Conservation (phyloP, 2,797 vertebrate genomes). For the Tympanoctomys barrerae region DNA sequence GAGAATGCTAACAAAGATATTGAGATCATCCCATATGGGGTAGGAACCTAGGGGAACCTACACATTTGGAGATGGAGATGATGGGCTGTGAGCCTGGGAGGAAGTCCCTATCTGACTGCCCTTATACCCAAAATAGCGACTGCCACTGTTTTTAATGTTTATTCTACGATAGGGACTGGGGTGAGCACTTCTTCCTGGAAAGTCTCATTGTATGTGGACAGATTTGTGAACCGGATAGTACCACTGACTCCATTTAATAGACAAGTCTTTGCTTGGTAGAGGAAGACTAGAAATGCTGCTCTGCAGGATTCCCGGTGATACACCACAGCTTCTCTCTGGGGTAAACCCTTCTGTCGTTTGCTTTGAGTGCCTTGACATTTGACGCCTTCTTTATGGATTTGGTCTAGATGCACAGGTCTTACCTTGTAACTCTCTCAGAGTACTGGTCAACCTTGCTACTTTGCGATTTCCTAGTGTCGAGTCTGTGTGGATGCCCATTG, state of each 20-base stretch:
- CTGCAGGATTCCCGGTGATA: background rate
- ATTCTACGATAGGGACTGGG: background rate
- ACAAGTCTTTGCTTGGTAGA: background rate
- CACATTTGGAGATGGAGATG: background rate
- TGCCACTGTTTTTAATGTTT: background rate
- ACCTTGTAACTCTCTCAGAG: background rate
- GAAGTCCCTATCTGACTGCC: background rate
- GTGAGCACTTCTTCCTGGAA: background rate
- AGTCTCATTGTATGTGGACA: background rate
- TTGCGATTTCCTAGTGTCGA: background rate
- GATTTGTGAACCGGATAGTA: background rate
- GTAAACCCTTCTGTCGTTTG: background rate
- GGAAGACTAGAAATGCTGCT: background rate
- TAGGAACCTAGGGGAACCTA: background rate
- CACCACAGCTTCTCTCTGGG: fast-evolving
- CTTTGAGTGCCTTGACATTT: background rate
- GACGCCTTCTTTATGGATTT: background rate
- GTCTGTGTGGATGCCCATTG: background rate
- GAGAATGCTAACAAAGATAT: background rate
- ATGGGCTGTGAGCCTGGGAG: background rate
- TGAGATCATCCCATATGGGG: background rate
- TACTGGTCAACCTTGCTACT: background rate
- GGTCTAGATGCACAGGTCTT: background rate
- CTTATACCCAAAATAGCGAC: background rate
- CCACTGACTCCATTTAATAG: background rate